Evolutionary conservation across 2,113 vertebrate genomes (phyloP).

Genomic region (Pterophyllum scalare): DNA sequence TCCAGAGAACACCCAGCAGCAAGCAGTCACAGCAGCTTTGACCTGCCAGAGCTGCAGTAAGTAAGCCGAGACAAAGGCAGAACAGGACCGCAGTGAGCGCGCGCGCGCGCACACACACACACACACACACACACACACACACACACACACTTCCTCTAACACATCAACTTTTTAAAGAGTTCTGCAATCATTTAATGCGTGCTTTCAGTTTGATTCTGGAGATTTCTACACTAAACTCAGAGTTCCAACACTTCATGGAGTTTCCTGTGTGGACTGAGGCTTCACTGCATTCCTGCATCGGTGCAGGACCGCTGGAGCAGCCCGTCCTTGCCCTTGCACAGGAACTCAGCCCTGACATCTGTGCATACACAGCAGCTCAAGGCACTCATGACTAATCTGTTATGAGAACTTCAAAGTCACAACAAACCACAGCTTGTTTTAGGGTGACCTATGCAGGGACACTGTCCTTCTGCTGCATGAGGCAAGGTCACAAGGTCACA

Average conservation of each 20-base stretch:
- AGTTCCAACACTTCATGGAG: not conserved
- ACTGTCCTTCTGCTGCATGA: constrained; percentile 12
- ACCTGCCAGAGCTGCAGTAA: not conserved
- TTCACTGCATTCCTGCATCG: not conserved
- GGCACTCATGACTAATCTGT: too few relatives aligned
- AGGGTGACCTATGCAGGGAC: not conserved
- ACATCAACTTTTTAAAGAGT: too few relatives aligned
- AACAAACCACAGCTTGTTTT: not conserved
- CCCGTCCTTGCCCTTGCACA: not conserved
- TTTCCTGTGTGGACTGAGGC: accelerated
- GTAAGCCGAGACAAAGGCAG: not conserved
- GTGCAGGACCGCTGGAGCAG: not conserved
- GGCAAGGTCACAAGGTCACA: constrained; percentile 65
- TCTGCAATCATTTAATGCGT: accelerated
- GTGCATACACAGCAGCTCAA: too few relatives aligned
- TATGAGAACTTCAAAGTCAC: not conserved
- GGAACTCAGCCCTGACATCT: not conserved
- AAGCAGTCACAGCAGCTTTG: not conserved
- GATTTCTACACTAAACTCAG: not conserved
- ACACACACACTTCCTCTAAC: not conserved
- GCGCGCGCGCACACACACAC: too few relatives aligned
- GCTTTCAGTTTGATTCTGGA: not conserved
- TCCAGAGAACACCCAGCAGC: not conserved
- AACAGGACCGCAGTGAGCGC: not conserved
- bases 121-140: too few relatives aligned